Percentiles rank a stretch among this genome's conserved stretches.
These are phyloP conservation scores for Amiota mariae DNA, from an alignment of 2,888 invertebrate species.

Conservation along the genomic window DNA sequence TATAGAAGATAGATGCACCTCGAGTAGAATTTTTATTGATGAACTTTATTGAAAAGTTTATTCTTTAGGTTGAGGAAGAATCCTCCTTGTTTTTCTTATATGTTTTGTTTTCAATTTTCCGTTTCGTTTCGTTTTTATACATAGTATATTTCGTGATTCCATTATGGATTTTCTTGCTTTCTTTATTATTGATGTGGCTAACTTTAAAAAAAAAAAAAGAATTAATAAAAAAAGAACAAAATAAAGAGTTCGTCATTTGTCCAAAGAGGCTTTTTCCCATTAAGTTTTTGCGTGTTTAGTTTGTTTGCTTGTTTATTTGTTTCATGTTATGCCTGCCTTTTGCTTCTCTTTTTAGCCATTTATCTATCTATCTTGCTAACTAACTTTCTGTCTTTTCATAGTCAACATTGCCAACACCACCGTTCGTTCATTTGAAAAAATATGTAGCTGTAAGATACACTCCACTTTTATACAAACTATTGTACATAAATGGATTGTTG, in stretches of 20 bases:
- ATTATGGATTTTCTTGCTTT: not conserved
- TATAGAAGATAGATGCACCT: no score
- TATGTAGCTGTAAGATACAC: not conserved
- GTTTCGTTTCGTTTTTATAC: no score
- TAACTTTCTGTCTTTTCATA: not conserved
- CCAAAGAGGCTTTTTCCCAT: conserved; percentile 4
- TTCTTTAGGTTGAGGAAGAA: no score
- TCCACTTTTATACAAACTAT: no score
- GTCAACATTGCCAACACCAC: conserved; percentile 14
- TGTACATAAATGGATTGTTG: not conserved
- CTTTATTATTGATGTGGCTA: not conserved
- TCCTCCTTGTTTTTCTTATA: no score
- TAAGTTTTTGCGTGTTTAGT: conserved; percentile 2
- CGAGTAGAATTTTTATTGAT: no score
- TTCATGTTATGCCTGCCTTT: not conserved
- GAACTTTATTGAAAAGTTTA: no score
- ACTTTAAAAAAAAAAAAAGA: not conserved
- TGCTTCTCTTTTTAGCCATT: not conserved
- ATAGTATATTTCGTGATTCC: not conserved
- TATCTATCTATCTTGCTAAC: no score
- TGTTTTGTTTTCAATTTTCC: no score
- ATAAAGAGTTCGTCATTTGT: not conserved
- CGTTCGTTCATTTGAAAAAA: not conserved
- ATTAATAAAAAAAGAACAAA: not conserved
- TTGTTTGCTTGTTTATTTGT: conserved; percentile 4